These are phyloP conservation scores for Chymomyza amoena DNA, from an alignment of 2,888 invertebrate species.

Conservation along the genomic window DNA sequence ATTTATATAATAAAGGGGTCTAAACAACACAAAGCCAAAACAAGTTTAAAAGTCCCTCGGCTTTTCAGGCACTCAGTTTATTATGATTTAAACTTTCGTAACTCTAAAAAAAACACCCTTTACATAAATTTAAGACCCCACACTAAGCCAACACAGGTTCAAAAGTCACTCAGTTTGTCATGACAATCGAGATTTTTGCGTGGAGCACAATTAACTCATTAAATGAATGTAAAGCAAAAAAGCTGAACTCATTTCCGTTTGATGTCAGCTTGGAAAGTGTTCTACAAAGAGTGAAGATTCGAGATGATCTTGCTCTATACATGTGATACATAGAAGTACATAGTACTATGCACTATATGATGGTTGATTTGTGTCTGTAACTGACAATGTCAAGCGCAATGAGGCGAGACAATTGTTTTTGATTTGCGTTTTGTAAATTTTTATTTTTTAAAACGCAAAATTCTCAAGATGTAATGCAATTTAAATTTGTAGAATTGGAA, in stretches of 20 bases:
- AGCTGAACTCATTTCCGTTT: conserved; percentile 59
- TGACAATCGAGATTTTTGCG: conserved; percentile 40
- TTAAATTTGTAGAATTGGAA: not conserved
- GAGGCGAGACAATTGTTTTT: conserved; percentile 65
- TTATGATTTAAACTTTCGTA: too few species aligned
- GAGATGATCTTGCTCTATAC: conserved; percentile 12
- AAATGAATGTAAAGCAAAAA: conserved; percentile 16
- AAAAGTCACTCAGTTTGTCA: conserved; percentile 36
- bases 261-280: not conserved
- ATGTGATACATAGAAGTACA: conserved; percentile 17
- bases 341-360: not conserved
- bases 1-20: too few species aligned
- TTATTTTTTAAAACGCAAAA: not conserved
- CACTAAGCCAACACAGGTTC: conserved; percentile 22
- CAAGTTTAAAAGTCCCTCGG: too few species aligned
- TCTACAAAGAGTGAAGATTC: conserved; percentile 20
- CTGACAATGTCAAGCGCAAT: conserved; percentile 67
- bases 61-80: too few species aligned
- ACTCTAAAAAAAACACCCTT: too few species aligned
- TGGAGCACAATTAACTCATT: conserved; percentile 50
- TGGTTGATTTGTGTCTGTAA: conserved; percentile 1
- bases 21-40: too few species aligned
- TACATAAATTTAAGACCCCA: not conserved
- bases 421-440: conserved; percentile 51
- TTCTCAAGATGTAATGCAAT: not conserved